A percentile compares a stretch with the other conserved stretches of the same genome.
Evolutionary conservation across 2,113 vertebrate species (phyloP).

Genomic region (Phalacrocorax brasilianus): DNA sequence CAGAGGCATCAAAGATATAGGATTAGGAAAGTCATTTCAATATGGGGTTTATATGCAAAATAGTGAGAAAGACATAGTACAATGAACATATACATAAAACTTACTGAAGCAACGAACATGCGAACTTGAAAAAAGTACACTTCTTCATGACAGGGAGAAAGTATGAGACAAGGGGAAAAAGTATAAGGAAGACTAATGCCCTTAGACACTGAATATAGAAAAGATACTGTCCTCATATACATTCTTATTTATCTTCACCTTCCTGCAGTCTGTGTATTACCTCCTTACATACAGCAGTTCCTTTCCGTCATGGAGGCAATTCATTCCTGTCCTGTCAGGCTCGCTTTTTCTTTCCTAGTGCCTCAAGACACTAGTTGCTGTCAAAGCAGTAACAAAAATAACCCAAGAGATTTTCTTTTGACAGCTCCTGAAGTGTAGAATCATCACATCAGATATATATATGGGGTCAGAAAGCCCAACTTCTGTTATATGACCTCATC

Average conservation of each 20-base stretch:
- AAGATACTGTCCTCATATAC: conserved; percentile 3
- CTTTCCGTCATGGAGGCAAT: conserved; percentile 24
- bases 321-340: conserved; percentile 42
- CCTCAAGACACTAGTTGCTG: conserved; percentile 54
- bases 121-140: neutral
- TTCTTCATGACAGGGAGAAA: neutral
- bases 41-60: neutral
- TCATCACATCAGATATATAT: conserved; percentile 14
- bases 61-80: neutral
- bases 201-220: neutral
- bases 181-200: neutral
- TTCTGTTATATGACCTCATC: neutral
- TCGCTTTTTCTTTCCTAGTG: conserved; percentile 8
- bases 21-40: neutral
- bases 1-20: neutral
- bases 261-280: neutral
- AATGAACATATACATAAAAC: neutral
- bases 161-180: neutral
- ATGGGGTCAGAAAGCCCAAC: conserved; percentile 4
- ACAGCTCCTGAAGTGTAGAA: conserved; percentile 15
- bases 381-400: conserved; percentile 58
- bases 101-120: neutral
- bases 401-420: conserved; percentile 56
- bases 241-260: conserved; percentile 29
- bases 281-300: neutral